Evolutionary conservation across 2,888 invertebrate species (phyloP).

Genomic region (Lycophotia porphyrea): DNA sequence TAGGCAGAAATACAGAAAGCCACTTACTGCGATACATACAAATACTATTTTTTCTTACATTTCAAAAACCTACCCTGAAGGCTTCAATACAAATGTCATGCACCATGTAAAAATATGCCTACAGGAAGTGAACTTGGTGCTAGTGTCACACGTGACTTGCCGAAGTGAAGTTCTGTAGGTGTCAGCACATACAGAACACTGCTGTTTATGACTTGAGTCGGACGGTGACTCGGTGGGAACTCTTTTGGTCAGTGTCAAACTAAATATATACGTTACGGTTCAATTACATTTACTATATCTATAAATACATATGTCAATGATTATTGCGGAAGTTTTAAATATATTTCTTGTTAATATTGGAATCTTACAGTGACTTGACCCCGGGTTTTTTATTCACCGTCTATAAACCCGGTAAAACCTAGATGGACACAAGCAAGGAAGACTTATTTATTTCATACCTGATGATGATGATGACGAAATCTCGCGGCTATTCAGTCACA

Average conservation of each 20-base stretch:
- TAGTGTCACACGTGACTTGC: not conserved
- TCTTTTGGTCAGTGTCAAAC: not conserved
- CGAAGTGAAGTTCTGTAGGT: not conserved
- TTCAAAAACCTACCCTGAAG: not conserved
- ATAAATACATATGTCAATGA: not conserved
- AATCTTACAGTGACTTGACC: constrained; percentile 8
- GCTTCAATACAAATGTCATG: not conserved
- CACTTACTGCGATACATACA: not conserved
- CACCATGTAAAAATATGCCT: not conserved
- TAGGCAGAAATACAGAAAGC: not conserved
- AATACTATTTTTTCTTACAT: not conserved
- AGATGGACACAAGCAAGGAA: not conserved
- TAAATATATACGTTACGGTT: not conserved
- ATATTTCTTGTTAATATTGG: constrained; percentile 4
- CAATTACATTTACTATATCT: not conserved
- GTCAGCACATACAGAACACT: too few relatives aligned
- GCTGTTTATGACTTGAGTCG: too few relatives aligned
- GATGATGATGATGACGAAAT: not conserved
- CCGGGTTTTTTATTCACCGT: not conserved
- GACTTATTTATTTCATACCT: not conserved
- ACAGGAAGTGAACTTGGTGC: constrained; percentile 3
- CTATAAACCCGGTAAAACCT: not conserved
- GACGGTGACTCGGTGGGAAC: not conserved
- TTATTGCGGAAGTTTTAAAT: not conserved
- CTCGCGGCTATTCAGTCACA: not conserved